Base-by-base conservation (phyloP, 2,113 vertebrate species). In the Eurypyga helias region DNA sequence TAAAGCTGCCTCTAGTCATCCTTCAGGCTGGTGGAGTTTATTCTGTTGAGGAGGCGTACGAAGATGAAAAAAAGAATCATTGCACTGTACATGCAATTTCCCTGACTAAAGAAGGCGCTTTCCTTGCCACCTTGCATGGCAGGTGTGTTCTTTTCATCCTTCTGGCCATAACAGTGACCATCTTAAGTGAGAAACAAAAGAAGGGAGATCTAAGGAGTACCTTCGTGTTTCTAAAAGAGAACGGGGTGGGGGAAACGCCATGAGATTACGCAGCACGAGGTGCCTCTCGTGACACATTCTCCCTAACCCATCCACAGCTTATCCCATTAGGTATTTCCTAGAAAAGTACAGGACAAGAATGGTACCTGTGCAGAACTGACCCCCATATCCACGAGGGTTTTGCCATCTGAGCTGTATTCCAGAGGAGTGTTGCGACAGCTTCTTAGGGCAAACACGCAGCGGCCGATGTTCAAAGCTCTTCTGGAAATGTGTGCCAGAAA, bases 401-500 rank as follows among this genome's bases (percentile, higher is more conserved):
- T 81, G 70, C 85, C 62, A 33, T 80, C 54, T 55, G 73, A 95
- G 45, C 77, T 78, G 24, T 54, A 73, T 90, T 95, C 54, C 67
- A 73, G 62, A 61, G 57, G 25, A 83, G 17, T 31, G 71, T 90
- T 61, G 45, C 61, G 71, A 62, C 70, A 64, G 57, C 38, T 90
- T 92, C 88, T 72, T 80, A 57, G 49, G 90, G 51, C 54, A 69
- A 90, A 77, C 67, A 52, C 24, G 20, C 29, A 83, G 87, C 58
- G 72, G 51, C 31, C 48, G 58, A 80, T 90, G 94, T 94, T 57
- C 83, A 76, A 82, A 86, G 67, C 54, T 86, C 83, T 78, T 67
- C 72, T 75, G 76, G 83, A 92, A 88, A 73, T 25, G 6, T 34
- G 4, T 36, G 54, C 79, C 62, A 66, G 70, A 13, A 70, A 92